These are phyloP conservation scores for Cichladusa arquata DNA, from an alignment of 2,113 vertebrate species.

Conservation along the genomic window DNA sequence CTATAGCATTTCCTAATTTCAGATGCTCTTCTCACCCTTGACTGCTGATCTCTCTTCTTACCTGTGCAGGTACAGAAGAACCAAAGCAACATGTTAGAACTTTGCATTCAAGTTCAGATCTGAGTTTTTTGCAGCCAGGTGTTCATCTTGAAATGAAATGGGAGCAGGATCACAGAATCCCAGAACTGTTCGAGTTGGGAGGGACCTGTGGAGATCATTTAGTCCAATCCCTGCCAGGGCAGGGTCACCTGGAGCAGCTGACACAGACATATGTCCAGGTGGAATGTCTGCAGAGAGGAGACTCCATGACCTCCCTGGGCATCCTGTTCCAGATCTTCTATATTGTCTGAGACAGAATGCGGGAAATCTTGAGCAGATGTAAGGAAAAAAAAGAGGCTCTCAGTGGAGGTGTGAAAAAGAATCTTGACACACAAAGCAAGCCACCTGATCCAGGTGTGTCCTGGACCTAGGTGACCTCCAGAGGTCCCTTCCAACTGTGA, in stretches of 20 bases:
- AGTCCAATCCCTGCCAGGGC: neutral
- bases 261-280: neutral
- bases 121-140: neutral
- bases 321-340: neutral
- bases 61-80: neutral
- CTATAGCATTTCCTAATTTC: neutral
- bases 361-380: neutral
- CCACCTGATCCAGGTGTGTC: neutral
- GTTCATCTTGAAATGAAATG: neutral
- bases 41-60: neutral
- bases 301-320: neutral
- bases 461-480: neutral
- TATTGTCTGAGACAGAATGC: neutral
- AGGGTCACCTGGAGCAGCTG: neutral
- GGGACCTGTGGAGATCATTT: neutral
- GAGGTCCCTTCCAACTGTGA: neutral
- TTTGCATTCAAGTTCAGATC: neutral
- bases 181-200: neutral
- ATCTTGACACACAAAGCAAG: neutral
- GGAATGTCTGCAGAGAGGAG: neutral
- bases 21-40: neutral
- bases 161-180: neutral
- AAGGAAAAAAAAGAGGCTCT: neutral
- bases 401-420: neutral
- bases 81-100: neutral